Base-by-base conservation (phyloP, 2,888 invertebrate genomes). In the Gymnoscelis rufifasciata region DNA sequence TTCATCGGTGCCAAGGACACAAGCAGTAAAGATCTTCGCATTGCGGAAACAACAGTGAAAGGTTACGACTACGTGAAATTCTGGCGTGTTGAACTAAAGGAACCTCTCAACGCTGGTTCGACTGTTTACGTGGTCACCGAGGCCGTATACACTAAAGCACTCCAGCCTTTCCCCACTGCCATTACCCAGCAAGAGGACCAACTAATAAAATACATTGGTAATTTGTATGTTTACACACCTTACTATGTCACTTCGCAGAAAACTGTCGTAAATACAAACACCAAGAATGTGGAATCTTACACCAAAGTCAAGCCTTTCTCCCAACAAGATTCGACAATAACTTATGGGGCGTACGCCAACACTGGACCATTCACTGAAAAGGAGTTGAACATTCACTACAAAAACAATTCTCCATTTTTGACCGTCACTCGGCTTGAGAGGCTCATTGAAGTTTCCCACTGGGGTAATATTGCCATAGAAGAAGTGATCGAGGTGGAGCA, bases 381-480 rank as follows among this genome's bases (percentile, higher is more conserved):
- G 57, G 91, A 93, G 57, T 74, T 98, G 60, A 86, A 86, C 29
- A 88, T 99, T 26, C 99, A 99, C 78, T 98, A 94, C 74, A 99
- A 98, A 80, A 99, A 98, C 78, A 97, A 98, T 74, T 91, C 95
- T 29, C 98, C 99, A 23, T 99, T 99, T 82, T 83, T 99, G 57
- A 96, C 96, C n/a, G 96, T 98, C 0, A 95, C 95, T 0, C 90
- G 91, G 35, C 78, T 99, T 59, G 94, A 95, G 62, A 91, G 99
- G 38, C 87, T 92, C 0, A 94, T 99, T 64, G 99, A 99, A 84
- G 92, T 99, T 1, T 99, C 99, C 0, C 99, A 99, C 76, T 99
- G 99, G 99, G 99, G 99, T 6, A 98, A 99, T 70, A 96, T 99
- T 64, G 99, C 99, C 13, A 91, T 99, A 0, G 98, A 99, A 74